Base-by-base conservation (phyloP, 2,888 invertebrate genomes). In the Cryptophagus acutangulus region DNA sequence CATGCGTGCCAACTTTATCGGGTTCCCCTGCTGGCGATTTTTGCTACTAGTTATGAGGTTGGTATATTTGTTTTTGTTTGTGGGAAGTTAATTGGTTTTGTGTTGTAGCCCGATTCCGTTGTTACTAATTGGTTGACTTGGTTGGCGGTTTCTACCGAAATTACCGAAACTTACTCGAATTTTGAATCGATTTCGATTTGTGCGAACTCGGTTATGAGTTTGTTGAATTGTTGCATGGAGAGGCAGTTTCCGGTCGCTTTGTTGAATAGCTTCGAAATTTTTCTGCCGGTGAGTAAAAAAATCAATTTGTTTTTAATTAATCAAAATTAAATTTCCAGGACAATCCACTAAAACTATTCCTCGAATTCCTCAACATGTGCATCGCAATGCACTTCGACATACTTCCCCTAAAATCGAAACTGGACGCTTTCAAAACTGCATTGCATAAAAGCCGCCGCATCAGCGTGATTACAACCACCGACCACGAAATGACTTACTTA, bases 11-110 rank as follows among this genome's bases (percentile, higher is more conserved):
- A 74, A 20, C 52, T 70, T 25, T 76, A 76, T 43, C 70, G 74
- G 17, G 77, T 77, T 50, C 82, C 83, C 0, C 59, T 82, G 38
- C 69, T 83, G 5, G 78, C 79, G 8, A 73, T 84, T 42, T 70
- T 84, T 28, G 83, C 83, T 9, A 78, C 80, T 42, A 81, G 79
- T 59, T 83, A 82, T 58, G 82, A 83, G 75, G 82, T 81, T 56
- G 57, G 55, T 45, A 5, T 33, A 38, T 26, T 9, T n/a, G n/a
- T 5, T 37, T 37, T n/a, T n/a, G n/a, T 26, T 26, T 4, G 3
- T 26, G n/a, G 9, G 5, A 3, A 6, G 4, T 26, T 26, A 26
- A 26, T 9, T 20, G 9, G 20, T 20, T 26, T 26, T n/a, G 37
- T 29, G 46, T 65, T 68, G 33, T 51, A 80, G 79, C 79, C 79